Evolutionary conservation across 30 jellyfish, hydroid and myxozoan genomes (phyloP), one percentile per base, ranked within the genome.

Genomic region (Aurelia aurita complex sp. Pacific): DNA sequence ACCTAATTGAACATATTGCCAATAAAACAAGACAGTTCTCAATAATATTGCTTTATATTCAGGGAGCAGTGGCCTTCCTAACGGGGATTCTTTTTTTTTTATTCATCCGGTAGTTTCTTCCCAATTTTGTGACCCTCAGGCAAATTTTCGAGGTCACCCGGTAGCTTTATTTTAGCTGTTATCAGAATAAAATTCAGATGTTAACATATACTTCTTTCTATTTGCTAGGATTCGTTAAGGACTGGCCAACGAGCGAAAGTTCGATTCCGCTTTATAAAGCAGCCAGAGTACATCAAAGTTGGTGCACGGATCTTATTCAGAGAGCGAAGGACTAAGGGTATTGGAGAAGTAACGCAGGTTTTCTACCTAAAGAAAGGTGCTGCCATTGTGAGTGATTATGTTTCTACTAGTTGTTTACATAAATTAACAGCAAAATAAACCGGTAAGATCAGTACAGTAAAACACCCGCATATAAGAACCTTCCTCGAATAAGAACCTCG

Each of bases 181-280:
- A 2, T 2, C 50, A 2, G 3, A 5, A 38, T 38, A 2, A 38
- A 38, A 38, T 38, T 6, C 1, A 46, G 57, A 46, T 46, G 2
- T 5, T 6, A 8, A 46, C 6, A 46, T 46, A 46, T 6, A 46
- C 52, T 36, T 4, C 57, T 70, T 17, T 51, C 71, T 34, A 23
- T 65, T 62, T 35, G 67, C 76, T 73, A 95, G 99, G 97, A 90
- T 63, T 67, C 92, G 7, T 57, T 95, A 74, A 65, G 85, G 32
- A 95, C 99, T 36, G 99, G 99, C 34, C 99, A 95, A 76, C 78
- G 98, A 64, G 99, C 93, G 10, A 82, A 77, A 64, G 82, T 90
- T 12, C 96, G 97, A 2, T 90, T 95, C 78, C 67, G 95, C 50
- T 95, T 95, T 63, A 80, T 95, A 23, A 80, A 90, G 67, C 97